These are phyloP conservation scores for Melanophora roralis DNA, from an alignment of 2,888 invertebrate genomes.

Conservation along the genomic window DNA sequence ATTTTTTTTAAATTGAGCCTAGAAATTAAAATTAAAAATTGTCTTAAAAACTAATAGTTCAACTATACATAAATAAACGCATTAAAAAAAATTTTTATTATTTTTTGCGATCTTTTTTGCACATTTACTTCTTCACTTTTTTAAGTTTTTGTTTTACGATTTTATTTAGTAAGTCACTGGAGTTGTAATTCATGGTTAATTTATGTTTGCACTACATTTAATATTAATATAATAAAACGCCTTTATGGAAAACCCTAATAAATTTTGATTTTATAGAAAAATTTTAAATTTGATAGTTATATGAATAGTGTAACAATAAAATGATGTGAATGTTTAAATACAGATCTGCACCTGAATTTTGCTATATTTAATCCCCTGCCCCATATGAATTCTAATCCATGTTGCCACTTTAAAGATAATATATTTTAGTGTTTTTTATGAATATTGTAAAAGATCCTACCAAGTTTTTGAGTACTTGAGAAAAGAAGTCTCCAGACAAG, in stretches of 20 bases:
- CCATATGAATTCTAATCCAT: too few relatives aligned
- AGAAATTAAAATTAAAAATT: too few relatives aligned
- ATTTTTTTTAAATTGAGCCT: too few relatives aligned
- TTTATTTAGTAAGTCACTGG: slow-evolving; percentile 38
- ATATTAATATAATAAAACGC: slow-evolving; percentile 24
- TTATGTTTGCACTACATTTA: slow-evolving; percentile 41
- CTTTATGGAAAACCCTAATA: background rate
- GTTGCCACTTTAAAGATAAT: too few relatives aligned
- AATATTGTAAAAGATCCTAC: too few relatives aligned
- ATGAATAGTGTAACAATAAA: slow-evolving; percentile 4
- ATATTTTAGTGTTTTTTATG: too few relatives aligned
- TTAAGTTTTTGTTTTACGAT: slow-evolving; percentile 32
- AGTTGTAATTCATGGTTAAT: slow-evolving; percentile 44
- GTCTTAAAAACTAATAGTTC: too few relatives aligned
- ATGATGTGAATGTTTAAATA: background rate
- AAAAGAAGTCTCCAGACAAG: too few relatives aligned
- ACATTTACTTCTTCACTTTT: slow-evolving; percentile 26
- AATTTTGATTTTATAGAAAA: slow-evolving; percentile 14
- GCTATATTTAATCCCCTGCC: too few relatives aligned
- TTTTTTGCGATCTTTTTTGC: slow-evolving; percentile 16
- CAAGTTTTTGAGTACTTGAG: too few relatives aligned
- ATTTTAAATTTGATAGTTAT: slow-evolving; percentile 30
- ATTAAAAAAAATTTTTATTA: too few relatives aligned
- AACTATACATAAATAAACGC: too few relatives aligned
- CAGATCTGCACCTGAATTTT: background rate